Conservation (phyloP, 92 coral and sea anemone species). For the Bergia sp. region DNA sequence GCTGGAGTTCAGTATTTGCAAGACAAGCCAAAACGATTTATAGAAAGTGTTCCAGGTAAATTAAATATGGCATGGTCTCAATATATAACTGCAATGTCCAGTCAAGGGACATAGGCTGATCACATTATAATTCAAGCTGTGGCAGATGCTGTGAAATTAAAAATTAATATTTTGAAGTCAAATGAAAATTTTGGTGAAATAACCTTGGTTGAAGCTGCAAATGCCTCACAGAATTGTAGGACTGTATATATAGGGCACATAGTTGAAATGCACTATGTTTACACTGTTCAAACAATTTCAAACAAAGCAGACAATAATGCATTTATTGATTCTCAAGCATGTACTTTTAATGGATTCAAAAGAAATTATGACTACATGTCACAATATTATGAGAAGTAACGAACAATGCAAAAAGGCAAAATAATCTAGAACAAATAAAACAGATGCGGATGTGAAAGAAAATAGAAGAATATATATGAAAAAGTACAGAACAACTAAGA, state of each 20-base stretch:
- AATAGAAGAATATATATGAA: neutral
- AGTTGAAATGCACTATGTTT: conserved; percentile 13
- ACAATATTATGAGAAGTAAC: neutral
- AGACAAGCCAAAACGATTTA: too few relatives aligned
- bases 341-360: neutral
- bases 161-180: neutral
- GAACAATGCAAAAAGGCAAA: neutral
- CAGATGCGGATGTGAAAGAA: neutral
- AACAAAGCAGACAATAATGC: neutral
- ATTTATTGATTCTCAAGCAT: neutral
- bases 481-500: conserved; percentile 10
- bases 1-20: too few relatives aligned
- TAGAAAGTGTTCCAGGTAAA: too few relatives aligned
- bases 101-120: too few relatives aligned
- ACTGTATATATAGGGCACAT: neutral
- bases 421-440: neutral
- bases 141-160: too few relatives aligned
- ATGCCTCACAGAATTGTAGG: neutral
- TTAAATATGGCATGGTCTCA: too few relatives aligned
- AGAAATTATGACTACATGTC: conserved; percentile 2
- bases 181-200: conserved; percentile 14
- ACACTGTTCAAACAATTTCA: conserved; percentile 2
- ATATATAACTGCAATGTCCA: too few relatives aligned
- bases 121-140: too few relatives aligned
- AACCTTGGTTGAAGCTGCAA: conserved; percentile 23